Base-by-base conservation (phyloP, 37 sponge, comb jelly and placozoan species). In the Axinella damicornis region DNA sequence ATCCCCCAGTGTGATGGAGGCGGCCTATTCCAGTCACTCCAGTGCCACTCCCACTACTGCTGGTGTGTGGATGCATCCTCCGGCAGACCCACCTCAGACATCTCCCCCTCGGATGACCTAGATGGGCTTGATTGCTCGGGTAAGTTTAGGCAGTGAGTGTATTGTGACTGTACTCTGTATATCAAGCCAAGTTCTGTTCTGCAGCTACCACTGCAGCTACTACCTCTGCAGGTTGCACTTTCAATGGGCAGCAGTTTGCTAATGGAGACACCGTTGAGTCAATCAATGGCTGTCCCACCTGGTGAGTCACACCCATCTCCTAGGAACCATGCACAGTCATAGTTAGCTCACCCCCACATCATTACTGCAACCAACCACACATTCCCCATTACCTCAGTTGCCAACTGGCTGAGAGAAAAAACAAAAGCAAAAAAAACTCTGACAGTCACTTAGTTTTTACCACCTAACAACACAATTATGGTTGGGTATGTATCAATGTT, bases 41-140 rank as follows among this genome's bases (percentile, higher is more conserved):
- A 86, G 73, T 86, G 87, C 60, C 70, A 72, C 65, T 46, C 46
- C 9, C 41, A 58, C 34, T 86, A 46, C 87, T 86, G 87, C 87
- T 86, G 87, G 87, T 86, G 87, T 79, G 87, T 86, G 58, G 73
- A 86, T 16, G 15, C 71, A 46, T 16, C 20, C 21, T 46, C 54
- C 19, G 87, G 87, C 24, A 28, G n/a, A 46, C 87, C 87, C 34
- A 41, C 41, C 61, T 53, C 87, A 0, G 87, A 86, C 54, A 71
- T 79, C 40, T 65, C 59, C 35, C 32, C 78, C 1, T 60, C 28
- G 1, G 63, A 69, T 61, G 25, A 61, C 32, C 18, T 59, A 1
- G 70, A 25, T 40, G 19, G 18, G 12, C 65, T 86, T 37, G 18
- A 35, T 19, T 86, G 87, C 27, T 30, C 87, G 62, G 73, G 87